These are phyloP conservation scores for Tetrax tetrax DNA, from an alignment of 2,113 vertebrate genomes.

Conservation along the genomic window DNA sequence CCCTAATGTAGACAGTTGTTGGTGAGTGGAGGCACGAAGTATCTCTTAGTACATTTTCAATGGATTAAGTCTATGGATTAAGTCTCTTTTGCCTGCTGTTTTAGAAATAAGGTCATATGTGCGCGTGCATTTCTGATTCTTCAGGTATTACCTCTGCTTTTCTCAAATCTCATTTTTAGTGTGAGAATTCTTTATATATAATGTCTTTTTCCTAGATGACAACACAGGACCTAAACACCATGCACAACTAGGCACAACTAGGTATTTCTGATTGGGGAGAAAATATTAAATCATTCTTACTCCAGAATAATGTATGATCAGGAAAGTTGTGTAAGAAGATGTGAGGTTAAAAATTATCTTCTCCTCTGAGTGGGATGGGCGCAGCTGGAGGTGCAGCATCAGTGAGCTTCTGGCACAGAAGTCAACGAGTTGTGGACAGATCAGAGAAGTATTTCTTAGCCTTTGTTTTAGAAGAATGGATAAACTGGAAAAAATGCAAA, in stretches of 20 bases:
- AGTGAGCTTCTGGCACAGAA: background rate
- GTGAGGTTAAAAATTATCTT: background rate
- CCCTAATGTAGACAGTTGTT: conserved; percentile 73
- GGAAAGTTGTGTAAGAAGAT: background rate
- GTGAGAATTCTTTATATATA: background rate
- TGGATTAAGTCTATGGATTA: background rate
- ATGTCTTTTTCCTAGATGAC: background rate
- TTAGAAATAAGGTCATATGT: background rate
- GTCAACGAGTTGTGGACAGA: background rate
- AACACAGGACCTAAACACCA: background rate
- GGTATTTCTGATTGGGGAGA: background rate
- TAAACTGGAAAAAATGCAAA: background rate
- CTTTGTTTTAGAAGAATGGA: background rate
- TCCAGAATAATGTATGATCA: background rate
- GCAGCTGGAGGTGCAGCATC: background rate
- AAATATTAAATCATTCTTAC: background rate
- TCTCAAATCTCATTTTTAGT: background rate
- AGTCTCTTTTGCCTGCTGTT: background rate
- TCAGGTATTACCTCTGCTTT: background rate
- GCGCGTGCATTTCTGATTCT: background rate
- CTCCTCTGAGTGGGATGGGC: background rate
- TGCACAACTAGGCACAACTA: background rate
- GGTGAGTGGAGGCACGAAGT: conserved; percentile 42
- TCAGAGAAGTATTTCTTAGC: background rate
- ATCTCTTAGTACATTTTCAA: background rate